Evolutionary conservation across 2,113 vertebrate species (phyloP).

Genomic region (Erythrolamprus reginae): DNA sequence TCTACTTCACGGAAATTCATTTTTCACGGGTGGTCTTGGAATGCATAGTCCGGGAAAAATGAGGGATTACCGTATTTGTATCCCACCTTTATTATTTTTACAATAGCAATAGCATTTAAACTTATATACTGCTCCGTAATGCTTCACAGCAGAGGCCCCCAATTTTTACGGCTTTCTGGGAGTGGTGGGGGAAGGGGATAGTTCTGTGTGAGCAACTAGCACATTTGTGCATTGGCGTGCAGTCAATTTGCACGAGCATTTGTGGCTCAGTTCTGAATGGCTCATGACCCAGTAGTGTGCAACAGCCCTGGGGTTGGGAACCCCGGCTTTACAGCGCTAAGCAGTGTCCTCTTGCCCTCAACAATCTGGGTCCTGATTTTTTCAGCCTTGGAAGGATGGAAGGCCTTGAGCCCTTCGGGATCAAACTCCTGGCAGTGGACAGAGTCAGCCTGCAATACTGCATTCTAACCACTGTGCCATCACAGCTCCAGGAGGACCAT

Average conservation of each 20-base stretch:
- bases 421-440: background rate
- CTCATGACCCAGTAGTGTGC: background rate
- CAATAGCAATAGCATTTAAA: background rate
- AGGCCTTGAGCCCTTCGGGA: background rate
- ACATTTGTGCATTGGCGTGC: background rate
- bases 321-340: too few relatives aligned
- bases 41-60: too few relatives aligned
- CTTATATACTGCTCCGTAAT: background rate
- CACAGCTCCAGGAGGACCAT: background rate
- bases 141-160: background rate
- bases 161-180: background rate
- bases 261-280: background rate
- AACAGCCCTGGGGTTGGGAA: too few relatives aligned
- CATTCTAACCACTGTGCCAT: background rate
- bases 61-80: too few relatives aligned
- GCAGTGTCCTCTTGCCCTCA: background rate
- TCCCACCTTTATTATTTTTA: background rate
- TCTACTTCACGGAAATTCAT: too few relatives aligned
- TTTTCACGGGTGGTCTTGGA: too few relatives aligned
- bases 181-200: fast-evolving
- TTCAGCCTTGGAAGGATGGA: background rate
- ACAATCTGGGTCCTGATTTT: background rate
- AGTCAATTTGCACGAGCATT: background rate
- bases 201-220: background rate
- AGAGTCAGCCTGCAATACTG: background rate